Conservation (phyloP, 92 coral and sea anemone species). For the Umimayanthus kanabou region DNA sequence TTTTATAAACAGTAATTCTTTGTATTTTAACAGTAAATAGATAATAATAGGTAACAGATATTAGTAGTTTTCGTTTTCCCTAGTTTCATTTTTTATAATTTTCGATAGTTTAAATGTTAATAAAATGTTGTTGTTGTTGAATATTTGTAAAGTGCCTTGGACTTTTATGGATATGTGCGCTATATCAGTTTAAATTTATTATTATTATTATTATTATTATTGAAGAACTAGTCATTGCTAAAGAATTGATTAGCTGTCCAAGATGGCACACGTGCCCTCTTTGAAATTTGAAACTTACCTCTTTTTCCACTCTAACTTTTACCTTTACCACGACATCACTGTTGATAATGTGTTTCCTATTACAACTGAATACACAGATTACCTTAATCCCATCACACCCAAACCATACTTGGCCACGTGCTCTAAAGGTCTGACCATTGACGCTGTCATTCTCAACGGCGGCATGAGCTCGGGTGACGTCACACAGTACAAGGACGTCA, state of each 20-base stretch:
- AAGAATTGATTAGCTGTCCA: neutral
- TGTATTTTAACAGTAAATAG: too few species aligned
- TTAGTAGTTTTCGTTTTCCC: too few species aligned
- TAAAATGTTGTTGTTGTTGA: too few species aligned
- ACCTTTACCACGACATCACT: neutral
- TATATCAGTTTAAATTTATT: too few species aligned
- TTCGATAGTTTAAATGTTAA: too few species aligned
- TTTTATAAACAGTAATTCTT: too few species aligned
- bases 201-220: too few species aligned
- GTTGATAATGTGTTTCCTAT: neutral
- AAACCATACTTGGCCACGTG: conserved; percentile 56
- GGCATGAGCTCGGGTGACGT: conserved; percentile 98
- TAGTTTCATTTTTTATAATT: too few species aligned
- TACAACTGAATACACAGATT: neutral
- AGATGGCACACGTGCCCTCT: neutral
- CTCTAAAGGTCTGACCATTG: conserved; percentile 78
- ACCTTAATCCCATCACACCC: conserved; percentile 18
- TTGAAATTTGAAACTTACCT: neutral
- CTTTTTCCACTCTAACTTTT: too few species aligned
- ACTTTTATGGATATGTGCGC: too few species aligned
- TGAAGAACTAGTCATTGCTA: neutral
- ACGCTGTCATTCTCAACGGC: conserved; percentile 82
- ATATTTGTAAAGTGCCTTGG: too few species aligned
- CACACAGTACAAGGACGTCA: conserved; percentile 70
- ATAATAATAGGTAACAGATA: too few species aligned